Evolutionary conservation across 2,888 invertebrate genomes (phyloP).

Genomic region (Parthenolecanium corni): DNA sequence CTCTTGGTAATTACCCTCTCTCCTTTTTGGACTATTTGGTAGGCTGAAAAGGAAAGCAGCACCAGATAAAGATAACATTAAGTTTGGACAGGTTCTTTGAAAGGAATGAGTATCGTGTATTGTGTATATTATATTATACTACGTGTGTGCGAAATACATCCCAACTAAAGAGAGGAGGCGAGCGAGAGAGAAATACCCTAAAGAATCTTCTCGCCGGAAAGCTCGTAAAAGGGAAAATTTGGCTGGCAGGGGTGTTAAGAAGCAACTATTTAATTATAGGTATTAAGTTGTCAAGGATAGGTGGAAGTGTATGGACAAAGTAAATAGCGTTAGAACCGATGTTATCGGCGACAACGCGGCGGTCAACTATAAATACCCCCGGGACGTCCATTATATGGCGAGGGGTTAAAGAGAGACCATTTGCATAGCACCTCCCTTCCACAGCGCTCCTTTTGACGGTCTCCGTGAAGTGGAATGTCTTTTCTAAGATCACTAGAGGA

Average conservation of each 20-base stretch:
- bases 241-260: slow-evolving; percentile 24
- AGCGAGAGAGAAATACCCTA: not conserved
- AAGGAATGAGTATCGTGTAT: not conserved
- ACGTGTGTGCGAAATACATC: not conserved
- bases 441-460: not conserved
- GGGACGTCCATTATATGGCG: slow-evolving; percentile 24
- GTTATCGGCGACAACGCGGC: slow-evolving; percentile 23
- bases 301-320: slow-evolving; percentile 24
- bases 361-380: slow-evolving; percentile 27
- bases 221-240: not conserved
- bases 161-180: not conserved
- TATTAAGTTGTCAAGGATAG: slow-evolving; percentile 27
- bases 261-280: slow-evolving; percentile 28
- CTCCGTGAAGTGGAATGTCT: slow-evolving; percentile 20
- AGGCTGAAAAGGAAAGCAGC: slow-evolving; percentile 6
- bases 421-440: slow-evolving; percentile 3
- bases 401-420: slow-evolving; percentile 2
- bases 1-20: slow-evolving; percentile 26
- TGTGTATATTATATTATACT: no score
- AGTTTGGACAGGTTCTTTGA: slow-evolving; percentile 26
- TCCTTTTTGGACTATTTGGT: not conserved
- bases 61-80: slow-evolving; percentile 26
- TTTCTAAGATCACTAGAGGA: not conserved
- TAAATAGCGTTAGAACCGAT: slow-evolving; percentile 28
- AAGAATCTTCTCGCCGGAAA: no score